These are phyloP conservation scores for Callitettix versicolor DNA, from an alignment of 1,140 invertebrate genomes.

Conservation along the genomic window DNA sequence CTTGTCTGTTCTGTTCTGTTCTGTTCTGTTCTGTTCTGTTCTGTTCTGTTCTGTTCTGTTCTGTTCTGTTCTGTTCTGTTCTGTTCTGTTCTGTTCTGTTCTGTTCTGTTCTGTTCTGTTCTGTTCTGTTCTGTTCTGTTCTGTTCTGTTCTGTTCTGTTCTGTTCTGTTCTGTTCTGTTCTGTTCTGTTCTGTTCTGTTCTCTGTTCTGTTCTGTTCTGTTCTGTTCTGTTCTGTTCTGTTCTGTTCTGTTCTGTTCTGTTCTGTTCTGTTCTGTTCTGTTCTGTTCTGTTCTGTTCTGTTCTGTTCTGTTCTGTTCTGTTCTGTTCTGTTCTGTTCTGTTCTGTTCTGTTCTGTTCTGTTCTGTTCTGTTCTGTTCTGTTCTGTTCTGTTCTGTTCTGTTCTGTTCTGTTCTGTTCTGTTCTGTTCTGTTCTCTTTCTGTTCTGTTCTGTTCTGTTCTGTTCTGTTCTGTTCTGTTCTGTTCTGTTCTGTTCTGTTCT, in stretches of 20 bases:
- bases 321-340: conserved; percentile 19
- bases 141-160: too few species aligned
- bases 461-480: conserved; percentile 20
- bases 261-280: conserved; percentile 20
- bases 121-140: too few species aligned
- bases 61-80: too few species aligned
- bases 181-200: conserved; percentile 15
- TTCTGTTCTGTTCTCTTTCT: conserved; percentile 15
- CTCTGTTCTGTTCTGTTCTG: too few species aligned
- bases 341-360: conserved; percentile 20
- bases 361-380: conserved; percentile 19
- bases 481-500: conserved; percentile 19
- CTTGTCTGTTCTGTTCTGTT: conserved; percentile 22
- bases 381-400: conserved; percentile 20
- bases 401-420: conserved; percentile 19
- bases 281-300: conserved; percentile 19
- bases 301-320: conserved; percentile 20
- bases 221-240: conserved; percentile 19
- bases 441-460: conserved; percentile 20
- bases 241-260: conserved; percentile 19
- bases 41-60: too few species aligned
- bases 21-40: conserved; percentile 18
- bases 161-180: too few species aligned
- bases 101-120: too few species aligned
- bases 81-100: too few species aligned